phyloP scores from a whole-genome alignment of 2,113 vertebrate species.

The Lampris incognitus region DNA sequence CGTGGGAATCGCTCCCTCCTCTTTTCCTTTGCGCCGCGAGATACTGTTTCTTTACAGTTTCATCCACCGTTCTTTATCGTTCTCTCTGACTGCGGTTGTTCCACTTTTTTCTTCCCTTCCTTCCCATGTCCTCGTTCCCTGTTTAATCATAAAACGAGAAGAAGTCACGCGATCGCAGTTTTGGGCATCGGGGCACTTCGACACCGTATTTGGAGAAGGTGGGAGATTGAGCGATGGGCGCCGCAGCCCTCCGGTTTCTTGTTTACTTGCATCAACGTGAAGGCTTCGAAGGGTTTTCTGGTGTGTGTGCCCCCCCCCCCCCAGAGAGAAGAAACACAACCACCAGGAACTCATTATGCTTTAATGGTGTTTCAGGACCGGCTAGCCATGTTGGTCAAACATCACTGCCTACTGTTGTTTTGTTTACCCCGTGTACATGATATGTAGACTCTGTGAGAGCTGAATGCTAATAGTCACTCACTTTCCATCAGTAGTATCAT shows the following conservation, averaged over 20 bases:
- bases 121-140: neutral
- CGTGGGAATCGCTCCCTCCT: neutral
- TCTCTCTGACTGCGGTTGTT: neutral
- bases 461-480: conserved; percentile 21
- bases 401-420: conserved; percentile 19
- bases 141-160: neutral
- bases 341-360: no score
- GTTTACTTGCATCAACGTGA: conserved; percentile 47
- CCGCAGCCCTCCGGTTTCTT: conserved; percentile 17
- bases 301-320: conserved; percentile 8
- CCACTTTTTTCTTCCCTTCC: neutral
- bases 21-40: neutral
- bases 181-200: conserved; percentile 21
- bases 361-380: neutral
- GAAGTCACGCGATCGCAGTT: conserved; percentile 8
- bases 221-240: conserved; percentile 13
- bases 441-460: neutral
- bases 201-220: conserved; percentile 61
- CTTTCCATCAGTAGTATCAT: conserved; percentile 10
- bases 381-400: neutral
- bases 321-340: no score
- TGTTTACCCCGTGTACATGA: neutral
- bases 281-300: conserved; percentile 32
- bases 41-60: neutral
- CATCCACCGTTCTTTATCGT: neutral